These are phyloP conservation scores for Tribolium freemani DNA, from an alignment of 2,888 invertebrate genomes.

Conservation along the genomic window DNA sequence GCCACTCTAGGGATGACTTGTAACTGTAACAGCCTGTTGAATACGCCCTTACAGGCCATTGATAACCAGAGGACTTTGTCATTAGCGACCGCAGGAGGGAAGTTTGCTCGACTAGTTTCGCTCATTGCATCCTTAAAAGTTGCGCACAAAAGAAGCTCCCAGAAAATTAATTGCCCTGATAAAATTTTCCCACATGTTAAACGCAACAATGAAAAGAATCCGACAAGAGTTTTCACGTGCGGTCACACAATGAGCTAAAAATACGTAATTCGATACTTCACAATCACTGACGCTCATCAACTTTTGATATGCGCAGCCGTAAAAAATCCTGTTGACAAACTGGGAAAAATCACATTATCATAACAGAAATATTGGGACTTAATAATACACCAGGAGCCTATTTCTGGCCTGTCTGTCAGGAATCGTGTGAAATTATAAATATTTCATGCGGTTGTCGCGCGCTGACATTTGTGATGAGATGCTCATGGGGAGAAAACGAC, in stretches of 20 bases:
- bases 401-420: slow-evolving; percentile 10
- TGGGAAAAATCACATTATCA: slow-evolving; percentile 9
- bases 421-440: slow-evolving; percentile 5
- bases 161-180: slow-evolving; percentile 13
- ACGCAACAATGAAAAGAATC: background rate
- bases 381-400: background rate
- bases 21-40: slow-evolving; percentile 14
- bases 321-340: slow-evolving; percentile 14
- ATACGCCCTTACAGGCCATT: slow-evolving; percentile 17
- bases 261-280: slow-evolving; percentile 17
- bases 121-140: slow-evolving; percentile 8
- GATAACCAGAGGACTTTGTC: slow-evolving; percentile 13
- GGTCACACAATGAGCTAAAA: slow-evolving; percentile 19
- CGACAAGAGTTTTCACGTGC: background rate
- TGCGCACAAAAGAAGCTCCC: background rate
- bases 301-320: slow-evolving; percentile 10
- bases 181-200: background rate
- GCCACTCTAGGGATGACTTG: slow-evolving; percentile 1
- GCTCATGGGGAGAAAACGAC: slow-evolving; percentile 7
- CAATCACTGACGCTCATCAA: slow-evolving; percentile 15
- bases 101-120: slow-evolving; percentile 10
- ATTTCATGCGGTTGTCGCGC: slow-evolving; percentile 15
- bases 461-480: slow-evolving; percentile 1
- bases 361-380: background rate
- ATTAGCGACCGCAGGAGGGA: slow-evolving; percentile 31